These are phyloP conservation scores for Hemichromis elongatus DNA, from an alignment of 2,113 vertebrate genomes.

Conservation along the genomic window DNA sequence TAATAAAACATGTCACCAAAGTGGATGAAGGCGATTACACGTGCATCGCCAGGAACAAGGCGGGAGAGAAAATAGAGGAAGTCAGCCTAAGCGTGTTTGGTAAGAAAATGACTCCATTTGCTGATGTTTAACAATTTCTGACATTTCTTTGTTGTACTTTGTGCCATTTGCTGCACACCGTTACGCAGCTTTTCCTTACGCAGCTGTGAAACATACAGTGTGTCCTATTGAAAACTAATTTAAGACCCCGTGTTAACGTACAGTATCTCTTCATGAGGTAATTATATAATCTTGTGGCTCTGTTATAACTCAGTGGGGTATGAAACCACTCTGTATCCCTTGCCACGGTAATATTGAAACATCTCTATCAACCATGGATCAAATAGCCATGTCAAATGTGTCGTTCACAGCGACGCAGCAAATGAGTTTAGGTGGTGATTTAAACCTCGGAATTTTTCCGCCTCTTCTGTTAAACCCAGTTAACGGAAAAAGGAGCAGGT, in stretches of 20 bases:
- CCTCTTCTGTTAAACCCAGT: neutral
- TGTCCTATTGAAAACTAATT: conserved; percentile 34
- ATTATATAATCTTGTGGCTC: neutral
- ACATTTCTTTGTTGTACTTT: conserved; percentile 2
- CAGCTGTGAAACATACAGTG: neutral
- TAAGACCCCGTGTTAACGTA: neutral
- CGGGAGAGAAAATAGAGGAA: conserved; percentile 83
- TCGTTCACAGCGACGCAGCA: neutral
- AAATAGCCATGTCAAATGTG: neutral
- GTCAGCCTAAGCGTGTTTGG: conserved; percentile 96
- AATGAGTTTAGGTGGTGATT: neutral
- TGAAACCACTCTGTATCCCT: neutral
- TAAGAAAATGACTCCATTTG: conserved; percentile 63
- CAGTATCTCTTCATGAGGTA: neutral
- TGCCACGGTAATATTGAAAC: neutral
- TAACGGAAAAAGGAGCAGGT: neutral
- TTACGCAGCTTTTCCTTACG: neutral
- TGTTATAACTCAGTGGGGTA: neutral
- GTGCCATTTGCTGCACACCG: conserved; percentile 6
- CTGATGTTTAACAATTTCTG: neutral
- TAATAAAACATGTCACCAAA: conserved; percentile 86
- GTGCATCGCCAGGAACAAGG: conserved; percentile 95
- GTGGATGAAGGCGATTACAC: conserved; percentile 91
- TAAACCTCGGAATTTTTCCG: neutral
- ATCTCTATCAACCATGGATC: neutral